These are phyloP conservation scores for Calidris pugnax DNA, from an alignment of 2,113 vertebrate species.

Conservation along the genomic window DNA sequence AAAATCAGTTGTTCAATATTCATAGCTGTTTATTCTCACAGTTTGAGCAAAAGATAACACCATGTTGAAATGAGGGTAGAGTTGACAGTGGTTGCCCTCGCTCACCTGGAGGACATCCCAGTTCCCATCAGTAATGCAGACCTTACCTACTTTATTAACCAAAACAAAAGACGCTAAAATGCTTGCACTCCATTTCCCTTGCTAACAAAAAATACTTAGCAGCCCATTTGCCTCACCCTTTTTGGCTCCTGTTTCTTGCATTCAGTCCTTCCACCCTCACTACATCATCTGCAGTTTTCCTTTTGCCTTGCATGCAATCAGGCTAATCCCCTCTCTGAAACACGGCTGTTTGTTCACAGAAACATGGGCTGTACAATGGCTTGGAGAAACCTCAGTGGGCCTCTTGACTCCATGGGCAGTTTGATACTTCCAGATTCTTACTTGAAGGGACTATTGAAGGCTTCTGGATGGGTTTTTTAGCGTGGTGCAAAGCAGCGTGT, in stretches of 20 bases:
- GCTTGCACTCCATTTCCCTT: not conserved
- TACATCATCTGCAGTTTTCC: not conserved
- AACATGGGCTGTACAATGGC: not conserved
- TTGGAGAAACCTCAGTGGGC: not conserved
- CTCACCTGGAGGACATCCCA: not conserved
- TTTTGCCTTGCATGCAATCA: not conserved
- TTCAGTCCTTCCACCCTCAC: not conserved
- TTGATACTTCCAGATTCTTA: not conserved
- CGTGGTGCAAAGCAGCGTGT: not conserved
- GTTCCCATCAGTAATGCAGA: not conserved
- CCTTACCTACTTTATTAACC: not conserved
- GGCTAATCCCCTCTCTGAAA: not conserved
- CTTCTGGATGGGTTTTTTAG: not conserved
- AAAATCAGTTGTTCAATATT: slow-evolving; percentile 62
- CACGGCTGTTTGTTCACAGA: not conserved
- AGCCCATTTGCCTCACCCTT: not conserved
- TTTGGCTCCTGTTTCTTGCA: not conserved
- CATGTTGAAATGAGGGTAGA: not conserved
- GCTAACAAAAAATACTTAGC: not conserved
- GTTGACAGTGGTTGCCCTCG: not conserved
- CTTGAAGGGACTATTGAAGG: not conserved
- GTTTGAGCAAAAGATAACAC: not conserved
- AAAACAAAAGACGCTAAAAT: not conserved
- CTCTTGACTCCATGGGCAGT: not conserved
- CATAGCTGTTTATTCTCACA: slow-evolving; percentile 32